Base-by-base conservation (phyloP, 1,140 invertebrate species). In the Zophobas atratus region DNA sequence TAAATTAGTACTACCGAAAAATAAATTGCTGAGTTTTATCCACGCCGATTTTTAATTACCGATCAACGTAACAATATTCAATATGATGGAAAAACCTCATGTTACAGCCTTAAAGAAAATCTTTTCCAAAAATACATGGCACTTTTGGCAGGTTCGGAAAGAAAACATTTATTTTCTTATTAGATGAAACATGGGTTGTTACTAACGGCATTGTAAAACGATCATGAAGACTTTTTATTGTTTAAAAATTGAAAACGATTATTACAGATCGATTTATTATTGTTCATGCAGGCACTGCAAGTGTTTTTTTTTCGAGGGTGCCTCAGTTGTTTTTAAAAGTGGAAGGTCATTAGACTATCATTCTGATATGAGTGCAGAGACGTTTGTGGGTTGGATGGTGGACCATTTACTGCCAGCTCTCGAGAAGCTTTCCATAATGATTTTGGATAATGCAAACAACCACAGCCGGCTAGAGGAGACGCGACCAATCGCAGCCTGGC, bases 101-200 rank as follows among this genome's bases (percentile, higher is more conserved):
- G 56, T 60, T 2, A 20, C 2, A 33, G 8, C 8, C n/a, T 36
- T 6, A 60, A 60, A 6, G 35, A 60, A 1, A 34, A 34, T n/a
- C 8, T 60, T 60, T 60, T 60, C n/a, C n/a, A 60, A 1, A 20
- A 35, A 33, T 2, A 60, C 35, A 33, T 60, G 32, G 32, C 0
- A 20, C n/a, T 32, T 4, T 8, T 46, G 0, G 6, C 2, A 6
- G 35, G 6, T 60, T 35, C 38, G 2, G 38, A 34, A 2, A 35
- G 1, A 33, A n/a, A 1, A 60, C 32, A 1, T 2, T 34, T 38
- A 32, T 20, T 20, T 34, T 70, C 4, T 34, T 82, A 3, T 41
- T 70, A 8, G 67, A 70, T 41, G 38, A 70, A 41, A 70, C 67
- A 6, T 70, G 67, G 39, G 43, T 70, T 48, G 36, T 70, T n/a